Evolutionary conservation across 2,888 invertebrate genomes (phyloP), one percentile per base, ranked within the genome.

Genomic region (Spialia ferax): DNA sequence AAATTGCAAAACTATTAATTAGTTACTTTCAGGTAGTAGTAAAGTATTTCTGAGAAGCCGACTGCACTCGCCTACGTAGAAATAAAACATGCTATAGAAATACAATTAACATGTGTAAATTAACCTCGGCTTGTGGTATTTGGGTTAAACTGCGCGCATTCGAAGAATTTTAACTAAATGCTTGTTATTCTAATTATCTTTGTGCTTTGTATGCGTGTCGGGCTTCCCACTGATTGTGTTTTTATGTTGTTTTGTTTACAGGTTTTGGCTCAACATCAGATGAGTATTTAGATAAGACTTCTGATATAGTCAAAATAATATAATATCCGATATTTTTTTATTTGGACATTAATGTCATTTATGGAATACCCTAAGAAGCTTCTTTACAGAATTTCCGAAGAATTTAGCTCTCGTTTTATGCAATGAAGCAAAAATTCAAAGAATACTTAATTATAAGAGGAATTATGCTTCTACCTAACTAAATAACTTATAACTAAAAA

Each of bases 21-120:
- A 26, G 26, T 32, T 8, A 8, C 8, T 32, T 32, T 32, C 32
- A 32, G 32, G 32, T 32, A 32, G 32, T 8, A 32, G 7, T 8
- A 32, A n/a, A 13, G 35, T n/a, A 38, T 38, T 38, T 13, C 35
- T 38, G 13, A 45, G 18, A 45, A 18, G 18, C 45, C 7, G 18
- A 15, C 11, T 18, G 7, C 18, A 45, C 2, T 22, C 50, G 32
- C 61, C 61, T 50, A 62, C 63, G 29, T 56, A 26, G 23, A 63
- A 23, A 56, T 22, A 48, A 38, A 56, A 63, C 56, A 56, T 45
- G 23, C 8, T 10, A 45, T 59, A 42, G 23, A 57, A 66, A 42
- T 67, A 74, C 75, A 78, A 82, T 83, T 83, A 81, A 74, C 80
- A 80, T 77, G 81, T 81, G 79, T 80, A 78, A 83, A 84, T 83